Conservation (phyloP, 2,113 vertebrate genomes). For the Seriola aureovittata region DNA sequence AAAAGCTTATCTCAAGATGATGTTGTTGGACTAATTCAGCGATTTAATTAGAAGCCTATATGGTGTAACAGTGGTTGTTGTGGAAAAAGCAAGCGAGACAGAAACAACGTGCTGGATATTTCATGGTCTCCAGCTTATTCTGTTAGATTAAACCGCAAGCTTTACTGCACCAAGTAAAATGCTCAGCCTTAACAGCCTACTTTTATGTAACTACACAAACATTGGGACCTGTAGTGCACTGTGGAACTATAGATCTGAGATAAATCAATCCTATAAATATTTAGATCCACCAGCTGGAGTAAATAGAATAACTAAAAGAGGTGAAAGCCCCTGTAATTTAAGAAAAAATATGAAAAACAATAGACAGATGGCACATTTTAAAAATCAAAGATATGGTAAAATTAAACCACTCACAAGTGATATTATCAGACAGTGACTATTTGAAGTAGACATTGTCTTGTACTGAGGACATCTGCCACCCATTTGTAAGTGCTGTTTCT, state of each 20-base stretch:
- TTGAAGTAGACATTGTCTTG: not conserved
- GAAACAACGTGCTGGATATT: slow-evolving; percentile 15
- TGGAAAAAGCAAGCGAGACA: not conserved
- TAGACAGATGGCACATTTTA: slow-evolving; percentile 1
- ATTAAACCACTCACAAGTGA: not conserved
- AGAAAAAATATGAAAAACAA: not conserved
- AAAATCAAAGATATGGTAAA: not conserved
- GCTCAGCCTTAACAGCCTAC: not conserved
- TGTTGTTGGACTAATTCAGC: slow-evolving; percentile 65
- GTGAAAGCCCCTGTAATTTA: not conserved
- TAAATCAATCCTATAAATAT: slow-evolving; percentile 16
- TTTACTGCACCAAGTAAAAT: slow-evolving; percentile 9
- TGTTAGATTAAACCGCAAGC: slow-evolving; percentile 11
- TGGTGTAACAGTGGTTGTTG: slow-evolving; percentile 15
- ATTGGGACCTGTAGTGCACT: not conserved
- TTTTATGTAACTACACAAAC: not conserved
- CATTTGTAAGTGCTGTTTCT: slow-evolving; percentile 2
- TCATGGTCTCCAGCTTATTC: slow-evolving; percentile 27
- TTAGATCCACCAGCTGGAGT: slow-evolving; percentile 19
- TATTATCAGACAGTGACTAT: not conserved
- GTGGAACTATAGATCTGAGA: not conserved
- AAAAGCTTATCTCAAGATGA: slow-evolving; percentile 58
- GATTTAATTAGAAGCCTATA: slow-evolving; percentile 68
- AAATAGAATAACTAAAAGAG: not conserved
- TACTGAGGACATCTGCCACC: not conserved